A percentile compares a stretch with the other conserved stretches of the same genome.
Conservation (phyloP, 1,140 invertebrate species). For the Ylistrum balloti region DNA sequence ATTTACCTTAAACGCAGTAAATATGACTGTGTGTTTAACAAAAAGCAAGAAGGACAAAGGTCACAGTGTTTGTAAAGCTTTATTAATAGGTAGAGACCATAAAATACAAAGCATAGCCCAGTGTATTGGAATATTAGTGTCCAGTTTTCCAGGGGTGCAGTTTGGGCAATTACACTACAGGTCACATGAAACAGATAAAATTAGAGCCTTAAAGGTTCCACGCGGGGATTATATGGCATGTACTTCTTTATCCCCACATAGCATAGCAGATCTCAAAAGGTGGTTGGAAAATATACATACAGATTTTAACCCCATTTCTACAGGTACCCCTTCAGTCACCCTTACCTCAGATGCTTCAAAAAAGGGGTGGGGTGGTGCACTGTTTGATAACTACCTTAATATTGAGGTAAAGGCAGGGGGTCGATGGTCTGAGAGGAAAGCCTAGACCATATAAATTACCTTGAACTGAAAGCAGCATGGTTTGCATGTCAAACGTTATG, state of each 20-base stretch:
- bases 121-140: constrained; percentile 48
- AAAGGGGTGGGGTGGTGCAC: not conserved
- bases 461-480: not conserved
- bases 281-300: constrained; percentile 53
- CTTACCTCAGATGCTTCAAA: constrained; percentile 28
- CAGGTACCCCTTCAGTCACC: not conserved
- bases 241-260: not conserved
- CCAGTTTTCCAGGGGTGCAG: constrained; percentile 21
- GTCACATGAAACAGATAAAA: constrained; percentile 42
- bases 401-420: not conserved
- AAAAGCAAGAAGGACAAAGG: constrained; percentile 43
- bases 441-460: not conserved
- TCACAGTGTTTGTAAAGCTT: not conserved
- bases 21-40: not conserved
- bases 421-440: not conserved
- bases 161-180: constrained; percentile 48
- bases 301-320: not conserved
- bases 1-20: constrained; percentile 49
- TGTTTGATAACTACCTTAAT: not conserved
- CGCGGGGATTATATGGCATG: constrained; percentile 36
- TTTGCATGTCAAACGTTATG: not conserved
- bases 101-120: constrained; percentile 43
- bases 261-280: constrained; percentile 50
- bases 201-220: not conserved
- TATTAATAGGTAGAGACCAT: not conserved